These are phyloP conservation scores for Garrulus glandarius DNA, from an alignment of 2,797 vertebrate genomes.

Conservation along the genomic window DNA sequence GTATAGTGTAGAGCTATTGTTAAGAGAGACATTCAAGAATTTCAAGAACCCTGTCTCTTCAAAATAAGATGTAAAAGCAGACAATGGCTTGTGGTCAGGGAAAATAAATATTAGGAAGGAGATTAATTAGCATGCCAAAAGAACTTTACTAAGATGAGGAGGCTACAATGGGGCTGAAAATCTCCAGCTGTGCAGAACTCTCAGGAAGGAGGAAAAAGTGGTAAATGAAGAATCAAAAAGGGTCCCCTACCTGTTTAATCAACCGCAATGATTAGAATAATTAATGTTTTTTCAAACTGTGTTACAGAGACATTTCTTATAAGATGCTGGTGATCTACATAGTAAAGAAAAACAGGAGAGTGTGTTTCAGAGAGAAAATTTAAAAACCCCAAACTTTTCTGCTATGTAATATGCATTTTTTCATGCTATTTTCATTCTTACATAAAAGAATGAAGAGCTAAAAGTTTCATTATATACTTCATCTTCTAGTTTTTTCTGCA, in stretches of 20 bases:
- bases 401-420: neutral
- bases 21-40: constrained; percentile 14
- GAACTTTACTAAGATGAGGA: constrained; percentile 15
- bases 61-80: constrained; percentile 46
- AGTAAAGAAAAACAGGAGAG: neutral
- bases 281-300: neutral
- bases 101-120: constrained; percentile 47
- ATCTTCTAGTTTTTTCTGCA: neutral
- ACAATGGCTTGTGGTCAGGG: constrained; percentile 36
- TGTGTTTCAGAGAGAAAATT: neutral
- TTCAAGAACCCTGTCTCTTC: constrained; percentile 24
- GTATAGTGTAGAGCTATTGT: neutral
- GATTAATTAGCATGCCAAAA: constrained; percentile 63
- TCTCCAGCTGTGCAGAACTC: constrained; percentile 37
- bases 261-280: neutral
- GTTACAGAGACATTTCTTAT: neutral
- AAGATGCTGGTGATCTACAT: neutral
- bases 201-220: constrained; percentile 16
- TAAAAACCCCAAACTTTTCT: neutral
- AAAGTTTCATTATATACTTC: neutral
- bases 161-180: constrained; percentile 30
- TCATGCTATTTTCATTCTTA: neutral
- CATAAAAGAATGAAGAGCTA: neutral
- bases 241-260: constrained; percentile 29
- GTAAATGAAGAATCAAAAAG: neutral